Conservation (phyloP, 2,797 vertebrate genomes). For the Chaenodraco wilsoni region DNA sequence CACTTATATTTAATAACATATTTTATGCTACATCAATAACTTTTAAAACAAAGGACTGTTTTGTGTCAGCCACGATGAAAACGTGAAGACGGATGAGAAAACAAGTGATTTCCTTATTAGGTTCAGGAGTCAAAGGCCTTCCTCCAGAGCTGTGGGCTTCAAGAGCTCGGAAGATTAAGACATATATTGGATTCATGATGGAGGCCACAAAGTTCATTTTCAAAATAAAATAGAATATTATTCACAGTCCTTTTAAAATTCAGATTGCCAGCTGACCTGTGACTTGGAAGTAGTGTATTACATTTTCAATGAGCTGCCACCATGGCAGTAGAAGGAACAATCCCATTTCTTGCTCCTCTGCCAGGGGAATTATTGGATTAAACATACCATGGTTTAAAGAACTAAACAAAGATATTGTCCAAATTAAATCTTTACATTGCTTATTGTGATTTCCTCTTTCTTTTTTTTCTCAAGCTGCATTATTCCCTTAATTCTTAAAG, state of each 20-base stretch:
- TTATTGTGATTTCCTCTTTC: conserved; percentile 37
- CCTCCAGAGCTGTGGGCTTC: conserved; percentile 94
- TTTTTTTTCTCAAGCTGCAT: conserved; percentile 2
- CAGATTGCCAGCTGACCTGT: conserved; percentile 99
- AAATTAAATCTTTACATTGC: conserved; percentile 39
- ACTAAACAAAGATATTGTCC: conserved; percentile 54
- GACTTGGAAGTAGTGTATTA: conserved; percentile 98
- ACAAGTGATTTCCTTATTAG: conserved; percentile 99
- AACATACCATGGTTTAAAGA: conserved; percentile 66
- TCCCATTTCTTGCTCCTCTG: conserved; percentile 82
- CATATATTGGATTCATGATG: conserved; percentile 99
- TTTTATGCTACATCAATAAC: conserved; percentile 93
- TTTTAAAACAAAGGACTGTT: conserved; percentile 88
- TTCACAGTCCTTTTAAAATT: conserved; percentile 99
- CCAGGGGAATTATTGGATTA: conserved; percentile 85
- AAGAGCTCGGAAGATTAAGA: conserved; percentile 99
- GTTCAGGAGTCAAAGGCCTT: conserved; percentile 97
- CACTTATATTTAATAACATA: conserved; percentile 85
- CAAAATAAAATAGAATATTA: conserved; percentile 99
- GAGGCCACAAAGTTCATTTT: conserved; percentile 99
- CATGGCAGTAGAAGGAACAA: conserved; percentile 85
- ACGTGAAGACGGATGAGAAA: conserved; percentile 92
- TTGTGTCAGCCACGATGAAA: conserved; percentile 89
- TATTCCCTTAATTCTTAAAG: conserved; percentile 45
- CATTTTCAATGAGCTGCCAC: conserved; percentile 98